A percentile compares a stretch with the other conserved stretches of the same genome.
phyloP scores from a whole-genome alignment of 1,140 invertebrate species.

The Andricus grossulariae region DNA sequence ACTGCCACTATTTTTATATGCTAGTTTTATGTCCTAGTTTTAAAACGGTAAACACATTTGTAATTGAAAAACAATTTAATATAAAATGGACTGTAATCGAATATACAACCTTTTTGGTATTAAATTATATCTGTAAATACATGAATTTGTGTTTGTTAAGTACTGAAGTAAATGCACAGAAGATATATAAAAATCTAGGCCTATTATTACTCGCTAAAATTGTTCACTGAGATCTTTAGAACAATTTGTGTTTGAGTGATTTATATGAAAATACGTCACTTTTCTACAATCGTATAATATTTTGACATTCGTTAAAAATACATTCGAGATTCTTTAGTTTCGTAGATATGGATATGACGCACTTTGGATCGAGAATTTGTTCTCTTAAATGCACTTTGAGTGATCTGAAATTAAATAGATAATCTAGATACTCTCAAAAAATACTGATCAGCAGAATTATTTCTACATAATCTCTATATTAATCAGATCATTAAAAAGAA shows the following conservation, averaged over 20 bases:
- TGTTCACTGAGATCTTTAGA: neutral
- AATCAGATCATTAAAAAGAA: too few species aligned
- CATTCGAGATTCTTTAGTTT: neutral
- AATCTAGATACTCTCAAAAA: neutral
- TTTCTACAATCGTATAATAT: neutral
- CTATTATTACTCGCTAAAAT: neutral
- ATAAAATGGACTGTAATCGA: neutral
- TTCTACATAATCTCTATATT: too few species aligned
- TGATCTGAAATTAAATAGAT: constrained; percentile 1
- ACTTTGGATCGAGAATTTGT: neutral
- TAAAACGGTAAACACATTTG: neutral
- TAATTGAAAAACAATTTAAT: constrained; percentile 22
- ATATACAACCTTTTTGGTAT: constrained; percentile 10
- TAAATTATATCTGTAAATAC: neutral
- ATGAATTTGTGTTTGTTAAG: constrained; percentile 3
- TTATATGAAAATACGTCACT: neutral
- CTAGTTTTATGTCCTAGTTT: too few species aligned
- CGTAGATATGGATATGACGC: neutral
- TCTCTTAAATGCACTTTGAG: constrained; percentile 13
- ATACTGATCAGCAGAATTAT: too few species aligned
- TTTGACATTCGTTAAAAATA: constrained; percentile 2
- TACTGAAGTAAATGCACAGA: constrained; percentile 20
- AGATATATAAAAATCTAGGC: neutral
- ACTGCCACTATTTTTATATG: too few species aligned
- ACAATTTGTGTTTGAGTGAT: too few species aligned